phyloP scores from a whole-genome alignment of 2,797 vertebrate species.

The Fundulus diaphanus region DNA sequence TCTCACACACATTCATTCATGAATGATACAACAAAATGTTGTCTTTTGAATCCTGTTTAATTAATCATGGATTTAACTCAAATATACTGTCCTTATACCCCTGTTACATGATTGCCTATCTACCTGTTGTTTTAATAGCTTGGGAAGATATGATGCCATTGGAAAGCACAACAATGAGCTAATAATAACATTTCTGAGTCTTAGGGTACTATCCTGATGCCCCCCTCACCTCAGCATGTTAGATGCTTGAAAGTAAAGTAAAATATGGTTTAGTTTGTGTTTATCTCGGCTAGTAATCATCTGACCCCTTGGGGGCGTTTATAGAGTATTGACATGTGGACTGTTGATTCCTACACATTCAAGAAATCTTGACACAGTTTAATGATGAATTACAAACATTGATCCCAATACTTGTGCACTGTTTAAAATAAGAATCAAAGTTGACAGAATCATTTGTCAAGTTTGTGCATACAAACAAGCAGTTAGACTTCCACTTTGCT shows the following conservation, averaged over 20 bases:
- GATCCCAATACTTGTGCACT: not conserved
- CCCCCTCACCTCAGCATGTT: not conserved
- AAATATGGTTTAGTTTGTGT: not conserved
- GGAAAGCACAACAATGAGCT: not conserved
- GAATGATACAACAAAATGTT: constrained; percentile 3
- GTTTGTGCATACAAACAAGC: not conserved
- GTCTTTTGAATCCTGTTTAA: not conserved
- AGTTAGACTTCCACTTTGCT: not conserved
- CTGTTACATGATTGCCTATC: not conserved
- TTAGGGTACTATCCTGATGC: not conserved
- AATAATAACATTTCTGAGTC: not conserved
- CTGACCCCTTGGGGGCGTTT: too few relatives aligned
- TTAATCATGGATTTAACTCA: not conserved
- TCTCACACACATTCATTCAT: constrained; percentile 3
- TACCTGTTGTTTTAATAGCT: not conserved
- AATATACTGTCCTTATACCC: not conserved
- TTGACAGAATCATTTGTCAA: too few relatives aligned
- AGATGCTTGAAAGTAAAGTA: not conserved
- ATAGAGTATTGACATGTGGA: not conserved
- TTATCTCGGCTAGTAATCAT: not conserved
- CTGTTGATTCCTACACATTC: too few relatives aligned
- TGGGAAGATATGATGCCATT: not conserved
- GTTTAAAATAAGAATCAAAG: not conserved
- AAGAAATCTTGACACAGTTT: too few relatives aligned
- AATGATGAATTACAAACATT: not conserved